Evolutionary conservation across 23 tunicate species (phyloP), one percentile per base, ranked within the genome.

Genomic region (Styela clava): DNA sequence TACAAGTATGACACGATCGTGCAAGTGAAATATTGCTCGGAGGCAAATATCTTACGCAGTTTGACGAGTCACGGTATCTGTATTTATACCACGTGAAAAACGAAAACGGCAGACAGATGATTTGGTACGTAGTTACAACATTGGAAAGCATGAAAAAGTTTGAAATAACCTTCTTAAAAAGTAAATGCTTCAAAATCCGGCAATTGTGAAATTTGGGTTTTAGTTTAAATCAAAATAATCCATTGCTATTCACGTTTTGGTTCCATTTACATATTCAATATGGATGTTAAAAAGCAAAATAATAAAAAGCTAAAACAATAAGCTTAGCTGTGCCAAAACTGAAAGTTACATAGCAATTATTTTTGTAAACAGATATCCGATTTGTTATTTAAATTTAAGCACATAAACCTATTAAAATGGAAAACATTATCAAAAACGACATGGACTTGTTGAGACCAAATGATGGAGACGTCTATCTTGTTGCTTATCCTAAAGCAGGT

Each of bases 401-500:
- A 44, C 56, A 44, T 5, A 44, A 7, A 44, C 7, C 12, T 44
- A 7, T 12, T 44, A 67, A 29, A 67, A 67, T 67, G 71, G 81
- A 76, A 44, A 76, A 76, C 37, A 76, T 76, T 28, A 44, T 33
- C 67, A 76, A 76, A 9, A 76, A 76, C 2, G 81, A 76, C 64
- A 26, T 76, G 0, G 81, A 76, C 44, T 76, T 76, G 67, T 44
- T 76, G 62, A 33, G 22, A n/a, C 81, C 81, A 1, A 25, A 36
- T 33, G 52, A 25, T 44, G 81, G 81, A 44, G 81, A 76, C 24
- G 81, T 76, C 30, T 76, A 76, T 76, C 37, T 76, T 1, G 81
- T 76, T 27, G 81, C 81, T 2, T 76, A 76, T 2, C 81, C 81
- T 21, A 76, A 76, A 76, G 81, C 81, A 76, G 81, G 81, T 76